Evolutionary conservation across 1,140 invertebrate genomes (phyloP), one percentile per base, ranked within the genome.

Genomic region (Bombus fervidus): DNA sequence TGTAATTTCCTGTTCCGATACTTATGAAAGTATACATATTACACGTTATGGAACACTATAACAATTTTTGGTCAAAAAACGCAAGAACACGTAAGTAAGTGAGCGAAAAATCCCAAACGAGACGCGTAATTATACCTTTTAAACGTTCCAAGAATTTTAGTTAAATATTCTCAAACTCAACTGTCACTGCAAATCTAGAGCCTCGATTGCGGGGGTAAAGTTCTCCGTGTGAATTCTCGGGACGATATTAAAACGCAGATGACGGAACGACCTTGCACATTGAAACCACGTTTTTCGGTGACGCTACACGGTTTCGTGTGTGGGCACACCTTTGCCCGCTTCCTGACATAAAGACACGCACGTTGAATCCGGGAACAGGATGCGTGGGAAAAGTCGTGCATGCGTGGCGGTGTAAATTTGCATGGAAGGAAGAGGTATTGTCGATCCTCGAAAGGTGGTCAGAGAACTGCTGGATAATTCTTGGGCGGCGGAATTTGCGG

Each of bases 381-480:
- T 69, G 77, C 87, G 88, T 89, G 88, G 88, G 88, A 89, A 89
- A 89, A 78, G 28, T 57, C 64, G 41, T 80, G 83, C 76, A 85
- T 80, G 68, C 83, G 77, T 85, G 83, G 68, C 83, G 53, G 83
- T 41, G 71, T 34, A 13, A 57, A 85, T 85, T 73, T 59, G 53
- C 77, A 39, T 85, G 53, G 18, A 53, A 64, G 77, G 28, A 53
- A 80, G 34, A 5, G 41, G 76, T 31, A 43, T 85, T 57, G 76
- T 71, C 43, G 41, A 73, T 62, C 59, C 37, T n/a, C 39, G 37
- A 12, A 80, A 80, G 57, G 18, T 47, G 57, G 39, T 47, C 25
- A 25, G 5, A 39, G n/a, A 66, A 9, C 25, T 37, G 31, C 5
- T 8, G 22, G 34, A 41, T 85, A 37, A 72, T 84, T 78, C 37